Conservation (phyloP, 2,888 invertebrate species). For the Alsophila aescularia region DNA sequence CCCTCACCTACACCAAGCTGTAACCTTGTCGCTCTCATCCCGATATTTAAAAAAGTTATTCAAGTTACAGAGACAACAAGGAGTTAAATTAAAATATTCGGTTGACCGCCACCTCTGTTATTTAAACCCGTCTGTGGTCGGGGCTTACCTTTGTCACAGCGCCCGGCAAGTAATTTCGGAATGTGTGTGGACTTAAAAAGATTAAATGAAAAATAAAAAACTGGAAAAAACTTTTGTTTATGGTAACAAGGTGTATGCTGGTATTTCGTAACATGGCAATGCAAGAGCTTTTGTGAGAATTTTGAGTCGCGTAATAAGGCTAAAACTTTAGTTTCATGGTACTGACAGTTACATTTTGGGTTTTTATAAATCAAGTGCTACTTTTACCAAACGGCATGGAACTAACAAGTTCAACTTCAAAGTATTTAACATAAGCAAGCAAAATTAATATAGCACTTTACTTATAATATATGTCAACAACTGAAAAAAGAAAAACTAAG, state of each 20-base stretch:
- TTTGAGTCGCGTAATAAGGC: background rate
- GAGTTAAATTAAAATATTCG: constrained; percentile 25
- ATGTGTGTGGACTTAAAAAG: constrained; percentile 23
- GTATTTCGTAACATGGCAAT: constrained; percentile 1
- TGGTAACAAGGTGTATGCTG: constrained; percentile 1
- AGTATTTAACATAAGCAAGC: too few relatives aligned
- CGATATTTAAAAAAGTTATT: background rate
- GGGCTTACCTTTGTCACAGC: constrained; percentile 21
- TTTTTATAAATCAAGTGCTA: too few relatives aligned
- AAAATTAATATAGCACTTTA: too few relatives aligned
- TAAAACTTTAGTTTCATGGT: too few relatives aligned
- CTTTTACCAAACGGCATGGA: too few relatives aligned
- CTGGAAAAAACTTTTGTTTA: constrained; percentile 15
- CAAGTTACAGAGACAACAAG: constrained; percentile 13
- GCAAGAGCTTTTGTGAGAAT: background rate
- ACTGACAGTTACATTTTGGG: too few relatives aligned
- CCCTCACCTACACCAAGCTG: background rate
- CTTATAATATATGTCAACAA: too few relatives aligned
- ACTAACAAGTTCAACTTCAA: too few relatives aligned
- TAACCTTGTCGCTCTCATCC: background rate
- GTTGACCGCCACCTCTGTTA: constrained; percentile 24
- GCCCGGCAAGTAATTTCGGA: constrained; percentile 10
- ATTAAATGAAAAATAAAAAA: constrained; percentile 21
- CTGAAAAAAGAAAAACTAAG: too few relatives aligned
- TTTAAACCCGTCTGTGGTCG: constrained; percentile 24